Base-by-base conservation (phyloP, 2,888 invertebrate genomes). In the Petrophora chlorosata region DNA sequence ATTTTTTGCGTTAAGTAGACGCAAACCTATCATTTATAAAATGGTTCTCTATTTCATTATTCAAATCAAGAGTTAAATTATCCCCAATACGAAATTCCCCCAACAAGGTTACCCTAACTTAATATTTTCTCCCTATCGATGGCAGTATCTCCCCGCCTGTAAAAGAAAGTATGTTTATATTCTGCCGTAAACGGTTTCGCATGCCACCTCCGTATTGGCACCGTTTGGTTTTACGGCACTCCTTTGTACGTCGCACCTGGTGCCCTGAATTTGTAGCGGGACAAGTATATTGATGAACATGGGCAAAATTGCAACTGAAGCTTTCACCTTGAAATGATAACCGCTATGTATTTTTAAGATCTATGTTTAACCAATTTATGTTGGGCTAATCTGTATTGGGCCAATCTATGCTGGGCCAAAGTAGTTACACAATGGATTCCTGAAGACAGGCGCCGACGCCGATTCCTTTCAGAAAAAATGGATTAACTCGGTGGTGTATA, bases 161-260 rank as follows among this genome's bases (percentile, higher is more conserved):
- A 55, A 59, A 60, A 53, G 47, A 38, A 55, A 47, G 54, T 49
- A 44, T 52, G 46, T 43, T 48, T 57, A 58, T 56, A 58, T 59
- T 45, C 49, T 38, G 28, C 50, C 40, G 55, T 56, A 57, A 57
- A 61, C 53, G 54, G 56, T 67, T 68, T 67, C 68, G 63, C 65
- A 67, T 70, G 67, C 61, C 67, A 63, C 66, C 59, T 61, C 46
- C 51, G 54, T 63, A 66, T 65, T 59, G 34, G 40, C 29, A 38
- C 51, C 55, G 51, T 61, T 61, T 62, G 59, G 53, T 68, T 65
- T 67, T 70, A 71, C 60, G 64, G 17, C 25, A 23, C 19, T 58
- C 63, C 63, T 68, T 71, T 70, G 65, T 71, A 66, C 54, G 50
- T 53, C 59, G 40, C 71, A 71, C 65, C 66, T 67, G 71, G 41